phyloP scores from a whole-genome alignment of 2,797 vertebrate genomes.

The Gymnoscopelus microlampas region DNA sequence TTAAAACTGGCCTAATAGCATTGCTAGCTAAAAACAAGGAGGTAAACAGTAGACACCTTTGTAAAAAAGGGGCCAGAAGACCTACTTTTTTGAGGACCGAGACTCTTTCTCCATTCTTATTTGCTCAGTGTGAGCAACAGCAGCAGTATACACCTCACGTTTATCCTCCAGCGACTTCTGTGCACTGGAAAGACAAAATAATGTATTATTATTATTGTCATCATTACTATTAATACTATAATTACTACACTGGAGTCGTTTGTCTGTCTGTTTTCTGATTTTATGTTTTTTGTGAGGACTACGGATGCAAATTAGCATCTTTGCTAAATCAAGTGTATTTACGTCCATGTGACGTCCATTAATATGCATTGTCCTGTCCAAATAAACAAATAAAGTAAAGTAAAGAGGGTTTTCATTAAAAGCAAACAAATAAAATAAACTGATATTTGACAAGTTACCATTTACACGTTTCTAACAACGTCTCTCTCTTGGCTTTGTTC shows the following conservation, averaged over 20 bases:
- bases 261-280: no score
- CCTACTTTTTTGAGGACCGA: conserved; percentile 71
- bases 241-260: neutral
- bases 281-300: no score
- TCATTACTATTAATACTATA: neutral
- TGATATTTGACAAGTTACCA: conserved; percentile 67
- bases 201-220: neutral
- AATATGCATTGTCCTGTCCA: no score
- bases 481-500: conserved; percentile 79
- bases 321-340: no score
- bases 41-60: no score
- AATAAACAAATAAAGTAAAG: no score
- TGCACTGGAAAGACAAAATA: conserved; percentile 67
- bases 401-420: neutral
- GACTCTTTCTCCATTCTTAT: conserved; percentile 67
- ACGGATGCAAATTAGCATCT: no score
- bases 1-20: neutral
- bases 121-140: conserved; percentile 51
- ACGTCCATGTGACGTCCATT: no score
- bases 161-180: conserved; percentile 80
- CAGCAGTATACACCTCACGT: conserved; percentile 63
- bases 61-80: neutral
- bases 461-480: conserved; percentile 82
- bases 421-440: neutral
- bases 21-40: neutral